phyloP scores from a whole-genome alignment of 1,140 invertebrate species.

The Anagrus nilaparvatae region DNA sequence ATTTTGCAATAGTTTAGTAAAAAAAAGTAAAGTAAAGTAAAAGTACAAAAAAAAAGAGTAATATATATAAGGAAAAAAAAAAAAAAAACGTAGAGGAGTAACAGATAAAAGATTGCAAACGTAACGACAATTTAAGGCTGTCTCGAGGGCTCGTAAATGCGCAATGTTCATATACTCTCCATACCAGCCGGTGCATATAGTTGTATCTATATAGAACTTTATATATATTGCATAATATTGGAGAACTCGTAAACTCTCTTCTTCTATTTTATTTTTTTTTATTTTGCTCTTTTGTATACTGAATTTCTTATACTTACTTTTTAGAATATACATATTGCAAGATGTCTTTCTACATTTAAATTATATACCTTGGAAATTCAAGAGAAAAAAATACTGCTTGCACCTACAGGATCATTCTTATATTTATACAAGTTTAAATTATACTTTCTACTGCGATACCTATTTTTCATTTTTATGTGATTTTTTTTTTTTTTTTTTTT shows the following conservation, averaged over 20 bases:
- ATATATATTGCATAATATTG: slow-evolving; percentile 27
- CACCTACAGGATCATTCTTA: neutral
- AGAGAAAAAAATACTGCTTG: slow-evolving; percentile 1
- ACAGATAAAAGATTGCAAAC: slow-evolving; percentile 7
- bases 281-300: no score
- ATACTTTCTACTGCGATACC: no score
- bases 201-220: slow-evolving; percentile 18
- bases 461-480: no score
- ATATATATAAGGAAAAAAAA: slow-evolving; percentile 7
- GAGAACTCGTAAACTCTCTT: slow-evolving; percentile 23
- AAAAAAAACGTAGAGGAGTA: slow-evolving; percentile 12
- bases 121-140: slow-evolving; percentile 22
- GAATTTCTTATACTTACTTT: no score
- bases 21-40: neutral
- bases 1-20: neutral
- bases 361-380: slow-evolving; percentile 21
- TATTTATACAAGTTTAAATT: slow-evolving; percentile 14
- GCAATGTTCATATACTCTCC: slow-evolving; percentile 12
- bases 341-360: slow-evolving; percentile 19
- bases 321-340: slow-evolving; percentile 4
- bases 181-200: no score
- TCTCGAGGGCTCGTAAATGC: slow-evolving; percentile 26
- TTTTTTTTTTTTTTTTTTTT: no score
- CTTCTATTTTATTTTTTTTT: no score
- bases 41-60: neutral